phyloP scores from a whole-genome alignment of 2,888 invertebrate species.

The Archips xylosteana region DNA sequence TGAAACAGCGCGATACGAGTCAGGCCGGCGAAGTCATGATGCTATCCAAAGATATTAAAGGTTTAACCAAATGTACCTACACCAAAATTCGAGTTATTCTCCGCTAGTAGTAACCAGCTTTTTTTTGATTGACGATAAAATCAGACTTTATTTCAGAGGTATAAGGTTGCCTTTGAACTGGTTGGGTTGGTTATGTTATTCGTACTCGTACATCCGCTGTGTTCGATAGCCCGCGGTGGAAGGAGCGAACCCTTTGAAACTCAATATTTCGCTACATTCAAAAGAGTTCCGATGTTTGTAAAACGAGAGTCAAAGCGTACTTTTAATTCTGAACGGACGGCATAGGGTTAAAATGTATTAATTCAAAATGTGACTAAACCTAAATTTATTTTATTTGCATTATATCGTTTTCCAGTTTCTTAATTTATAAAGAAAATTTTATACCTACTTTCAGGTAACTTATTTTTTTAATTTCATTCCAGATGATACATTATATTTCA shows the following conservation, averaged over 20 bases:
- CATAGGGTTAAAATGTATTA: constrained; percentile 1
- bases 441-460: too few relatives aligned
- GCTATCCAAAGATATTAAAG: constrained; percentile 10
- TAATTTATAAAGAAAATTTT: too few relatives aligned
- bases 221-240: constrained; percentile 1
- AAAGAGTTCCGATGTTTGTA: constrained; percentile 15
- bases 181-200: constrained; percentile 7
- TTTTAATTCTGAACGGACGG: constrained; percentile 17
- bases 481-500: too few relatives aligned
- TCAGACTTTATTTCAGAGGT: constrained; percentile 1
- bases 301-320: constrained; percentile 25
- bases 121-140: background rate
- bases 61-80: constrained; percentile 3
- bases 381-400: background rate
- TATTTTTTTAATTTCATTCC: too few relatives aligned
- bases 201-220: constrained; percentile 1
- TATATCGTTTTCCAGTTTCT: background rate
- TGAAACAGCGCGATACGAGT: background rate
- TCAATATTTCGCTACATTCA: constrained; percentile 15
- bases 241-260: constrained; percentile 22
- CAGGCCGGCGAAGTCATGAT: constrained; percentile 5
- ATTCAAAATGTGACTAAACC: background rate
- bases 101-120: constrained; percentile 1
- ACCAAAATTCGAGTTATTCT: constrained; percentile 3
- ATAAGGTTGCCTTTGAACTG: background rate